Evolutionary conservation across 2,888 invertebrate genomes (phyloP), one percentile per base, ranked within the genome.

Genomic region (Prosapia bicincta): DNA sequence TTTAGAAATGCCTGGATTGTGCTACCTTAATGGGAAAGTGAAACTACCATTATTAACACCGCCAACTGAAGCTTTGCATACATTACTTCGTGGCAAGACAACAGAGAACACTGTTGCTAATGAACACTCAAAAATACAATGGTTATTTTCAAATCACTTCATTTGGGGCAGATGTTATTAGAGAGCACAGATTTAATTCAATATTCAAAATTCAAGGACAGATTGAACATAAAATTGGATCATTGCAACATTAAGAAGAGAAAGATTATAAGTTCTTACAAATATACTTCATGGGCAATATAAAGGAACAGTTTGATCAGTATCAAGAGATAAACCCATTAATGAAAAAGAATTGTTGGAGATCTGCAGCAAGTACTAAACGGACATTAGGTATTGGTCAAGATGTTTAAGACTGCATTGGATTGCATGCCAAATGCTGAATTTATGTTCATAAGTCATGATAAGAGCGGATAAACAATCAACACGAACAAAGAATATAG

Each of bases 401-500:
- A 72, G 38, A 77, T 82, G 69, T 72, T 83, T n/a, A n/a, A n/a
- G n/a, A n/a, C n/a, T n/a, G n/a, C n/a, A n/a, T n/a, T n/a, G 69
- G 82, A 82, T 25, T 77, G 26, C 26, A 83, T 83, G 81, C 82
- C 82, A 79, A 72, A 72, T 78, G 82, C 84, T 80, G 76, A 82
- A 74, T 79, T 83, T 76, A 83, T n/a, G n/a, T n/a, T n/a, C n/a
- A n/a, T n/a, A 81, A 80, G 78, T 84, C 66, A 81, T 83, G 5
- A 84, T 84, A 73, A 79, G 76, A 80, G 83, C 83, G 28, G 83
- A 84, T 78, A 84, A 82, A 81, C 78, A 69, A 78, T 83, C 83
- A 69, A 74, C 78, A 25, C 83, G 83, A 75, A 68, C 78, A 79
- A n/a, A n/a, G n/a, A n/a, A n/a, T n/a, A n/a, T n/a, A n/a, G n/a